These are phyloP conservation scores for Pampusana beccarii DNA, from an alignment of 2,113 vertebrate genomes.

Conservation along the genomic window DNA sequence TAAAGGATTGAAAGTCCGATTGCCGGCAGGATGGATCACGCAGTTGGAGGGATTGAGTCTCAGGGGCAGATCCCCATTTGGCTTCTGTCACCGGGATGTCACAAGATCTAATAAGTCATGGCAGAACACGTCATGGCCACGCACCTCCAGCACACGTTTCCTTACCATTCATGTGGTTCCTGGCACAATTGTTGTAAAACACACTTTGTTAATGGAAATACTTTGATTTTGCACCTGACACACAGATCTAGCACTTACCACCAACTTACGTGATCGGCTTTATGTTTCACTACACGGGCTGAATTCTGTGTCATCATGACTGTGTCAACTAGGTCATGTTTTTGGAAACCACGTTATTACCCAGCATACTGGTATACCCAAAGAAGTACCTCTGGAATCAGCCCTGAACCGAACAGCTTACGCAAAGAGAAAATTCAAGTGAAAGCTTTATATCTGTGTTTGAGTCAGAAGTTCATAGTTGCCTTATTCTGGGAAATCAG, in stretches of 20 bases:
- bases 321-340: neutral
- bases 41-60: neutral
- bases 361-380: accelerated
- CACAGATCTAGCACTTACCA: accelerated
- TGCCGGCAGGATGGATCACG: neutral
- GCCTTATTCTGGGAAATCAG: neutral
- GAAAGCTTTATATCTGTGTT: neutral
- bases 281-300: neutral
- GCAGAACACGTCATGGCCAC: neutral
- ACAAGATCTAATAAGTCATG: neutral
- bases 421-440: neutral
- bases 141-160: neutral
- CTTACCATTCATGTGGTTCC: neutral
- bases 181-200: neutral
- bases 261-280: neutral
- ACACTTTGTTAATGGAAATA: neutral
- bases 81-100: accelerated
- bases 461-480: neutral
- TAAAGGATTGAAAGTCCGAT: neutral
- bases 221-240: neutral
- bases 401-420: neutral
- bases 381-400: neutral
- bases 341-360: neutral
- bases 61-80: neutral
- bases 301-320: neutral